Base-by-base conservation (phyloP, 2,888 invertebrate species). In the Erynnis tages region DNA sequence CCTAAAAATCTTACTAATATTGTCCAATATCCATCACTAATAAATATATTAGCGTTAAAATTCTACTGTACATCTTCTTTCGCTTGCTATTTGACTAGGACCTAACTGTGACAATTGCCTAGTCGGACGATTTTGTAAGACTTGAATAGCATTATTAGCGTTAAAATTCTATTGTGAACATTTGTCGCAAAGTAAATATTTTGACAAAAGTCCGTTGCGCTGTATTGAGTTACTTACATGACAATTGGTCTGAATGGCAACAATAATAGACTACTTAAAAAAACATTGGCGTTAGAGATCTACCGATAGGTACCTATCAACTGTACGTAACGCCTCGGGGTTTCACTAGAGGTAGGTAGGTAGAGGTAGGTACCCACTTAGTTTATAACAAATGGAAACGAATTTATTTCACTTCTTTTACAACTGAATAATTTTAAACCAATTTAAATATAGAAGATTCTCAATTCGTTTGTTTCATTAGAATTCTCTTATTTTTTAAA, bases 161-260 rank as follows among this genome's bases (percentile, higher is more conserved):
- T 75, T 76, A 76, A 82, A 76, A 73, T 59, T 53, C 76, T 55
- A 73, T 87, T 88, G 86, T 86, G 63, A 52, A 59, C 69, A 65
- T 63, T 62, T 59, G 71, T 65, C 59, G 69, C 65, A 77, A 78
- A 82, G 86, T 85, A 89, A 89, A 89, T 89, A 87, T 89, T 89
- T 71, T 88, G 88, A 88, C 87, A 86, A 86, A 78, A 81, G 75
- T 79, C 74, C 77, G 74, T 84, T 79, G 80, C 79, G 77, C 73
- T 73, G 76, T 83, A 82, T 86, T 82, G 76, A 83, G 80, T 82
- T 82, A 81, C 83, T 78, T 73, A 75, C 69, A 75, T 73, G 74
- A 82, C 81, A 82, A 82, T 79, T 68, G 77, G 60, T 57, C 65
- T 69, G 71, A 76, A 76, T 73, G 60, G 68, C 55, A 58, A 63